phyloP scores from a whole-genome alignment of 2,888 invertebrate species.

The Pandemis corylana region DNA sequence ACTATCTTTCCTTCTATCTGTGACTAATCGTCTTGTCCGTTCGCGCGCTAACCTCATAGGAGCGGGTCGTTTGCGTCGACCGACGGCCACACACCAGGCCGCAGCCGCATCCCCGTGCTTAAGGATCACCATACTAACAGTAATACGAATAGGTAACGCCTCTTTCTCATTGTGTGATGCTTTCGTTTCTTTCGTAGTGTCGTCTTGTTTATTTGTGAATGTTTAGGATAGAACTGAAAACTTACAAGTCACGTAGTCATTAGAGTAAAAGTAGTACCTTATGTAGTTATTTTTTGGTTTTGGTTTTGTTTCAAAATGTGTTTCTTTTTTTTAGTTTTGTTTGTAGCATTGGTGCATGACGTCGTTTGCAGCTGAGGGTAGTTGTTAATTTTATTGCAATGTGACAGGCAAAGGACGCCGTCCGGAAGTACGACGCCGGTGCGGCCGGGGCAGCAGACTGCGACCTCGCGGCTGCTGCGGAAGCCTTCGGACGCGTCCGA shows the following conservation, averaged over 20 bases:
- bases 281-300: constrained; percentile 29
- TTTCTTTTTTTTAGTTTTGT: constrained; percentile 18
- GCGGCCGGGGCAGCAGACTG: constrained; percentile 86
- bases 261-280: not conserved
- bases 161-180: constrained; percentile 45
- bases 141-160: constrained; percentile 79
- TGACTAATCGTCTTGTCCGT: constrained; percentile 75
- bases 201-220: constrained; percentile 44
- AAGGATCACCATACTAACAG: constrained; percentile 82
- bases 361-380: constrained; percentile 23
- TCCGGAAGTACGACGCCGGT: constrained; percentile 91
- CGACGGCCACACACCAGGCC: constrained; percentile 80
- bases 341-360: constrained; percentile 46
- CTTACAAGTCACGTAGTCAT: constrained; percentile 7
- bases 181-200: constrained; percentile 49
- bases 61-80: constrained; percentile 82
- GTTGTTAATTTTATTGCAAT: constrained; percentile 45
- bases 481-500: constrained; percentile 90
- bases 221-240: constrained; percentile 11
- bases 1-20: constrained; percentile 61
- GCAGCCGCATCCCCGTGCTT: constrained; percentile 81
- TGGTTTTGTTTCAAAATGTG: constrained; percentile 21
- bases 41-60: constrained; percentile 80
- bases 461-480: constrained; percentile 86
- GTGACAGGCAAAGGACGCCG: constrained; percentile 89